Conservation (phyloP, 1,140 invertebrate genomes). For the Hetaerina americana region DNA sequence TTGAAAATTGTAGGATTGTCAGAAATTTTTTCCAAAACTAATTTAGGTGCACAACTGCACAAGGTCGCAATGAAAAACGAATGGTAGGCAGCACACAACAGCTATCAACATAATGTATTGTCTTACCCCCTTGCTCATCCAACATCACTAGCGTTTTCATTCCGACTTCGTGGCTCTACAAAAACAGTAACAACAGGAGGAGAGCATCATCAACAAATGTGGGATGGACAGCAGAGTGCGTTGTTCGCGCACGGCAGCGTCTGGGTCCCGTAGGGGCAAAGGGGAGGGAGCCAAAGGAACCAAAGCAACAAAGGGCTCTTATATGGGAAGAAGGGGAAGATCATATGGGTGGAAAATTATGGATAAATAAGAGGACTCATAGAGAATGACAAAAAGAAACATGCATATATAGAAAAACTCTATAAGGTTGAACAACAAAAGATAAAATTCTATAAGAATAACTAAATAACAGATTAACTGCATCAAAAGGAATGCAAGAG, state of each 20-base stretch:
- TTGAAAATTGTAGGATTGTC: not conserved
- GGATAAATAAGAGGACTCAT: no score
- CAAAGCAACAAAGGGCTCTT: not conserved
- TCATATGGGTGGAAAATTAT: not conserved
- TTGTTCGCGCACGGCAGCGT: not conserved
- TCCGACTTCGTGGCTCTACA: constrained; percentile 87
- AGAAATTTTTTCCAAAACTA: not conserved
- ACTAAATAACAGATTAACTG: not conserved
- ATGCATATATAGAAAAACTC: not conserved
- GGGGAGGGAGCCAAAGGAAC: not conserved
- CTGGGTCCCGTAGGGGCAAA: not conserved
- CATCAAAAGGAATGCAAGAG: not conserved
- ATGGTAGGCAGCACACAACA: constrained; percentile 2
- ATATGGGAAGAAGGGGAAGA: not conserved
- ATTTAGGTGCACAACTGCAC: not conserved
- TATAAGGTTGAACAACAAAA: not conserved
- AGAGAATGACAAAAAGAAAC: not conserved
- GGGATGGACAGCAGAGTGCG: constrained; percentile 15
- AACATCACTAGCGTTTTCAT: constrained; percentile 90
- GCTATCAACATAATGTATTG: constrained; percentile 32
- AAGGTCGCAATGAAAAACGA: constrained; percentile 7
- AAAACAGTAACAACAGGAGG: constrained; percentile 35
- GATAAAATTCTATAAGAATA: not conserved
- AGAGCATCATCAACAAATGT: constrained; percentile 13
- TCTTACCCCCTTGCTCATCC: constrained; percentile 91